Base-by-base conservation (phyloP, 2,888 invertebrate genomes). In the Hofmannophila pseudospretella region DNA sequence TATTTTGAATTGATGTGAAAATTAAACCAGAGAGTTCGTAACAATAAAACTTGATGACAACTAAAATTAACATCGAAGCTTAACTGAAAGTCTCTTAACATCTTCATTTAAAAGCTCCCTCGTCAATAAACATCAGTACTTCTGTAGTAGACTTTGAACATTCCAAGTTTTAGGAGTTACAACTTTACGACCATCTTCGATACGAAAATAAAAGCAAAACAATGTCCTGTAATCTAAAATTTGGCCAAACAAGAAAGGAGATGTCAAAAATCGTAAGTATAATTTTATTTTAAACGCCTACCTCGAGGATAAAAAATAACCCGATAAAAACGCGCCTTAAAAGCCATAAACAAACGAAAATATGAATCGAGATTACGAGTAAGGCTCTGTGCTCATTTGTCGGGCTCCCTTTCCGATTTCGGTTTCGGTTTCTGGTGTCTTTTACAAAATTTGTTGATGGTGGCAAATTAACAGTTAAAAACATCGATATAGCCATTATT, bases 301-400 rank as follows among this genome's bases (percentile, higher is more conserved):
- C 62, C 44, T 44, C 38, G 47, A 47, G n/a, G 53, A 56, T 48
- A 62, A 67, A 71, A 61, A 56, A 55, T 57, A 58, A 62, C 47
- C 48, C 58, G 67, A 72, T 77, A 73, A 77, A 71, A 60, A 53
- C 49, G 53, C 52, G 53, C 7, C 53, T 51, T 52, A 42, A 48
- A 58, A 47, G 58, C 64, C 53, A 66, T 79, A 76, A 76, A 78
- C 64, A 76, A 68, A 72, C 57, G 48, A 73, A 77, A 78, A 75
- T 82, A 80, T 77, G 71, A 73, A 73, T 68, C 60, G 56, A 75
- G 76, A 81, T 79, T 73, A 72, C 56, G 3, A 45, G 49, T 44
- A 42, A 47, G 26, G 27, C 27, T 3, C 11, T 11, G 27, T 27
- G n/a, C n/a, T 4, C 23, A 23, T 23, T 11, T 3, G 11, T 27